phyloP scores from a whole-genome alignment of 1,140 invertebrate species.

The Ceratina japonica region DNA sequence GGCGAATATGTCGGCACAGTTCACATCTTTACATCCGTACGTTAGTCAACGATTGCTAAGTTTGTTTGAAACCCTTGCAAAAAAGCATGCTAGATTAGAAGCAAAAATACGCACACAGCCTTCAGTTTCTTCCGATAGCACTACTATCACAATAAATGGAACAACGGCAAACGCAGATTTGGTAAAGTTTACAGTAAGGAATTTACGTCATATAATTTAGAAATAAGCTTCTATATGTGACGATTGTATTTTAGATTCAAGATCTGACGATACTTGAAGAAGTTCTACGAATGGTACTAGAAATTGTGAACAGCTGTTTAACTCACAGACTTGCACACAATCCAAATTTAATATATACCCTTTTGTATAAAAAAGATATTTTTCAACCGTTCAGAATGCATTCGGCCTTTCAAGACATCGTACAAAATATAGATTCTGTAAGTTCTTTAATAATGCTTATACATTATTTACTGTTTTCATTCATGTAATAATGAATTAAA shows the following conservation, averaged over 20 bases:
- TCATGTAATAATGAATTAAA: constrained; percentile 19
- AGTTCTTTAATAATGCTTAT: constrained; percentile 63
- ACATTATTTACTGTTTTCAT: not conserved
- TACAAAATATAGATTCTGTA: constrained; percentile 97
- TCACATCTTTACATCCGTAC: constrained; percentile 95
- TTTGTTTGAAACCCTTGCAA: constrained; percentile 92
- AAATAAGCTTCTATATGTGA: not conserved
- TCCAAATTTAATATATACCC: constrained; percentile 96
- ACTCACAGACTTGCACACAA: constrained; percentile 93
- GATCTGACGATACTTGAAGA: constrained; percentile 98
- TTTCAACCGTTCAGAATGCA: constrained; percentile 94
- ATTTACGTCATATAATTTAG: constrained; percentile 21
- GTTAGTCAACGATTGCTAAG: constrained; percentile 96
- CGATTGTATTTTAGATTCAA: constrained; percentile 82
- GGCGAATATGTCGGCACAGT: constrained; percentile 98
- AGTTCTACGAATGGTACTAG: constrained; percentile 96
- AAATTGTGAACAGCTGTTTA: constrained; percentile 97
- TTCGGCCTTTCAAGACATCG: constrained; percentile 95
- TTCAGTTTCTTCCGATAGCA: constrained; percentile 48
- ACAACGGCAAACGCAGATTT: constrained; percentile 71
- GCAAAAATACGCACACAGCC: constrained; percentile 73
- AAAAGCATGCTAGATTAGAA: constrained; percentile 85
- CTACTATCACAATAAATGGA: constrained; percentile 68
- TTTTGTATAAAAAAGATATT: constrained; percentile 95
- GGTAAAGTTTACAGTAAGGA: constrained; percentile 58